These are phyloP conservation scores for Todiramphus saurophagus DNA, from an alignment of 2,113 vertebrate species.

Conservation along the genomic window DNA sequence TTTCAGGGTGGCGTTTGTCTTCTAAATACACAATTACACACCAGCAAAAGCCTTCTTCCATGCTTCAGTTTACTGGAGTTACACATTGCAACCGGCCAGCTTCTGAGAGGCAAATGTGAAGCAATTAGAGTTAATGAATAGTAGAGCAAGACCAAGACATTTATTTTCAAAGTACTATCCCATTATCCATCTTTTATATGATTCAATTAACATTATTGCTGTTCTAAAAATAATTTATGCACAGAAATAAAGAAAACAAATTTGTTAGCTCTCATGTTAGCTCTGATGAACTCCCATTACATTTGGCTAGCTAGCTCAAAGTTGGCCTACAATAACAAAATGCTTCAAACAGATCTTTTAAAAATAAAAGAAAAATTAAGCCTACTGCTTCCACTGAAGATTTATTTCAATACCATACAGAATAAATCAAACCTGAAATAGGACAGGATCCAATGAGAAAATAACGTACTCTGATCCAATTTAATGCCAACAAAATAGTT, in stretches of 20 bases:
- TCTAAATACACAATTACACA: not conserved
- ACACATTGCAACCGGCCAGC: not conserved
- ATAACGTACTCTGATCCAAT: not conserved
- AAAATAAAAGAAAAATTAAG: not conserved
- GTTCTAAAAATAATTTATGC: slow-evolving; percentile 10
- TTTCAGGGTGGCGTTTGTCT: not conserved
- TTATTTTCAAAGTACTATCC: not conserved
- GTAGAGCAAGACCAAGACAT: not conserved
- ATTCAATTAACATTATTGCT: not conserved
- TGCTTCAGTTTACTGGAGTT: not conserved
- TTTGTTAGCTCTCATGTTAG: not conserved
- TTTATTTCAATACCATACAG: not conserved
- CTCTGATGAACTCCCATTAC: not conserved
- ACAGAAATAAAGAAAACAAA: not conserved
- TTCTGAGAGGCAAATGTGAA: not conserved
- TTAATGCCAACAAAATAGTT: not conserved
- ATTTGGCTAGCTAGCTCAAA: not conserved
- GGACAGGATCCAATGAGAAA: not conserved
- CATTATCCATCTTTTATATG: not conserved
- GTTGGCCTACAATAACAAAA: not conserved
- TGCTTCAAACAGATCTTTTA: not conserved
- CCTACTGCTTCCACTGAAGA: not conserved
- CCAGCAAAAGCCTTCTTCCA: not conserved
- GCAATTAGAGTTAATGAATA: not conserved
- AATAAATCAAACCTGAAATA: not conserved